Evolutionary conservation across 2,113 vertebrate species (phyloP), one percentile per base, ranked within the genome.

Genomic region (Elanoides forficatus): DNA sequence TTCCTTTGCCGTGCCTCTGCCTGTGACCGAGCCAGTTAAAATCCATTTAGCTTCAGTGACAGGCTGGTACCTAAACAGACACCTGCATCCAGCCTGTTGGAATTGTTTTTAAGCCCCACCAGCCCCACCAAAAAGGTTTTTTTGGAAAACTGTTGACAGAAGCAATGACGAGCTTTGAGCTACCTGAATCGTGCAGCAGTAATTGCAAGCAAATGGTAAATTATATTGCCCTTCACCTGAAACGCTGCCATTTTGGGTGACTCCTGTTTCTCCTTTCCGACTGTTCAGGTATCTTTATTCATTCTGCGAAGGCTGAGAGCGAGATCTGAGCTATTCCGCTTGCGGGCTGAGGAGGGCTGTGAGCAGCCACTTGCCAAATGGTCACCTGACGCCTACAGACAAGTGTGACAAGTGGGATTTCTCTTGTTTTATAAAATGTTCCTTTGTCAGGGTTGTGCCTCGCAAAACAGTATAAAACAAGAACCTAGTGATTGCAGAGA

Each of bases 161-260:
- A 88, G 47, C 53, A 32, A 11, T n/a, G 74, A 53, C 0, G 1
- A 88, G 42, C n/a, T 56, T 53, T 0, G 0, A 58, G 34, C 55
- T 80, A 7, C 62, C 47, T 9, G 38, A 47, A 43, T 52, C 1
- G 9, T 36, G 34, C 9, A 4, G 27, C 34, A 47, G 38, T 60
- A 63, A 68, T 82, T 88, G 63, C 88, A 76, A 91, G 47, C 47
- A 68, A 74, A 70, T 23, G 12, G 45, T 72, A 53, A 90, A 76
- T 88, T 0, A 0, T 60, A 17, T 38, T 85, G 63, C 14, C 23
- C 52, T 79, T 91, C 53, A 22, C 55, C 47, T 81, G 68, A 66
- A 93, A 86, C 17, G 1, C 30, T 62, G 48, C 43, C 8, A 34
- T 47, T 36, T 81, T 58, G 66, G 50, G 12, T 66, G 62, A 68